phyloP scores from a whole-genome alignment of 2,113 vertebrate species.

The Plecturocebus donacophilus region DNA sequence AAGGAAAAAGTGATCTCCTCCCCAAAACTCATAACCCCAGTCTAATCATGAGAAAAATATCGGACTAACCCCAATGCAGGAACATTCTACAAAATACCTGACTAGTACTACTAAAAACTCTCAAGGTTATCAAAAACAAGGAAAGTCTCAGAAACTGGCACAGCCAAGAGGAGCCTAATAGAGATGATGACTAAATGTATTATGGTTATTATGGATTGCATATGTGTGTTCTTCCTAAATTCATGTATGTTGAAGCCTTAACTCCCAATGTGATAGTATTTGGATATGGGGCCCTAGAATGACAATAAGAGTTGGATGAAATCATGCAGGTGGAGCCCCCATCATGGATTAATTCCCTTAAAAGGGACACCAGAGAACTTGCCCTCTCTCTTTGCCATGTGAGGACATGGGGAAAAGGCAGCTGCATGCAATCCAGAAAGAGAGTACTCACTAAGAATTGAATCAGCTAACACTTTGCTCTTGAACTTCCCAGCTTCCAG shows the following conservation, averaged over 20 bases:
- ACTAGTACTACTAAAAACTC: not conserved
- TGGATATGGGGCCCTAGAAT: not conserved
- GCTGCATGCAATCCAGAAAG: not conserved
- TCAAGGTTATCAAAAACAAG: not conserved
- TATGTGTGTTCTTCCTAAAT: not conserved
- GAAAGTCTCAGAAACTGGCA: not conserved
- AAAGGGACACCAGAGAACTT: not conserved
- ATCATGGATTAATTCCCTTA: not conserved
- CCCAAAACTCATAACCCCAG: not conserved
- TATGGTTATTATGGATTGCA: not conserved
- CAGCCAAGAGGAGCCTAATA: not conserved
- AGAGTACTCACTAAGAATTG: not conserved
- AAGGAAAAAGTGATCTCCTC: not conserved
- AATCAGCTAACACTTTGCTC: not conserved
- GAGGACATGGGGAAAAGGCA: not conserved
- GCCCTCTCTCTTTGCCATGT: not conserved
- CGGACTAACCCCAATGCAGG: not conserved
- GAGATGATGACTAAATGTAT: not conserved
- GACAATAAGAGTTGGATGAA: not conserved
- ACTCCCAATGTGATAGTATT: not conserved
- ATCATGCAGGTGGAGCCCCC: not conserved
- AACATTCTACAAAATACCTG: not conserved
- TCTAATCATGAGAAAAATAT: not conserved
- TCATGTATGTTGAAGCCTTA: not conserved
- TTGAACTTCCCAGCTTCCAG: not conserved